These are phyloP conservation scores for Pantherophis guttatus DNA, from an alignment of 2,113 vertebrate species.

Conservation along the genomic window DNA sequence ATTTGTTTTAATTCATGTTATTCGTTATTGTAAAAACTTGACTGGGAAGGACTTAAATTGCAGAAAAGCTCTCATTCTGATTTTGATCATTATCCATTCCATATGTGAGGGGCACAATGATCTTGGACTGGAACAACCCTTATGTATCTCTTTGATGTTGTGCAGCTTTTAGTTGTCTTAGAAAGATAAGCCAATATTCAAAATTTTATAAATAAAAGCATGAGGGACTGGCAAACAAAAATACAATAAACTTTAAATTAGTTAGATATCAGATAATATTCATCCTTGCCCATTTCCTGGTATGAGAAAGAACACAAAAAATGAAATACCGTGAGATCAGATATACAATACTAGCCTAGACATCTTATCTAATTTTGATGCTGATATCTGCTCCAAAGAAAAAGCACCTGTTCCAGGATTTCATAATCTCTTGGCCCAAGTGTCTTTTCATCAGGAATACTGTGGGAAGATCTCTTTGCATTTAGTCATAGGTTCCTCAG, in stretches of 20 bases:
- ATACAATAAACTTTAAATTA: not conserved
- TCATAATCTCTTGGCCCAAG: not conserved
- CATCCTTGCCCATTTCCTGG: not conserved
- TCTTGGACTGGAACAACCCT: not conserved
- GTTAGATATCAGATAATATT: not conserved
- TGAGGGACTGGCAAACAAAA: not conserved
- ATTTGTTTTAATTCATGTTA: not conserved
- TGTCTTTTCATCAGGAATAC: not conserved
- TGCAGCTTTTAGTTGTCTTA: not conserved
- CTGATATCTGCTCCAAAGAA: not conserved
- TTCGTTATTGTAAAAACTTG: not conserved
- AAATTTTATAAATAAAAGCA: not conserved
- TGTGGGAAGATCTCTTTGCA: not conserved
- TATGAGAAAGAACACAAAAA: not conserved
- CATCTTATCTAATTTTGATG: not conserved
- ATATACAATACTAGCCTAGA: not conserved
- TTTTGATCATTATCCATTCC: not conserved
- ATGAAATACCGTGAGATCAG: not conserved
- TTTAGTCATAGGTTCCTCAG: not conserved
- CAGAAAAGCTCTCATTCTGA: not conserved
- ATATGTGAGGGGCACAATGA: not conserved
- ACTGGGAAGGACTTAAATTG: not conserved
- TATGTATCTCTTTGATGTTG: not conserved
- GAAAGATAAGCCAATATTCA: not conserved
- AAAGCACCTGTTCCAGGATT: not conserved